Conservation (phyloP, 2,113 vertebrate genomes). For the Callospermophilus lateralis region DNA sequence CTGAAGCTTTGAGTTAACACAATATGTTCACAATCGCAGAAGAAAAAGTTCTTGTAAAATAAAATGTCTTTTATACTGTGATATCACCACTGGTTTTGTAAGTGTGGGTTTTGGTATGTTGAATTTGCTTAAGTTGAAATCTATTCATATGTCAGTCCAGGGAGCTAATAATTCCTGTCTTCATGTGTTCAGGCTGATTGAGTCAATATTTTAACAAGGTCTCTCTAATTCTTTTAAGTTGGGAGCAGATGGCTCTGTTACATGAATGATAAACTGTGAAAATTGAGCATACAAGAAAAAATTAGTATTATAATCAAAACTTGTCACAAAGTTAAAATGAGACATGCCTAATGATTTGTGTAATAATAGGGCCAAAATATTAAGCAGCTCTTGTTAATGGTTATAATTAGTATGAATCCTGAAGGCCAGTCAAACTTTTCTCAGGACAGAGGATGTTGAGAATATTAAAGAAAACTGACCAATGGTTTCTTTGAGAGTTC, state of each 20-base stretch:
- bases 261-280: slow-evolving; percentile 60
- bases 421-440: neutral
- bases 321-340: slow-evolving; percentile 44
- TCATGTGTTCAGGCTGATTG: slow-evolving; percentile 45
- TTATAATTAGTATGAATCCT: slow-evolving; percentile 29
- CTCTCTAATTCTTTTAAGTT: slow-evolving; percentile 57
- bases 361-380: slow-evolving; percentile 3
- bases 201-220: slow-evolving; percentile 59
- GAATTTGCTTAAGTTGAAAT: slow-evolving; percentile 46
- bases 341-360: neutral
- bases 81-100: slow-evolving; percentile 7
- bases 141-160: neutral
- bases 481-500: neutral
- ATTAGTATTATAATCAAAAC: slow-evolving; percentile 37
- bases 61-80: neutral
- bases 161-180: slow-evolving; percentile 25
- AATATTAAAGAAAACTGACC: neutral
- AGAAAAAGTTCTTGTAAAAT: neutral
- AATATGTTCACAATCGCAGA: neutral
- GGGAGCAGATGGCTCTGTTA: slow-evolving; percentile 51
- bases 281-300: slow-evolving; percentile 45
- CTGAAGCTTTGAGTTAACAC: neutral
- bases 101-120: neutral
- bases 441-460: neutral
- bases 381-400: neutral